These are phyloP conservation scores for Pipistrellus nathusii DNA, from an alignment of 2,797 vertebrate genomes.

Conservation along the genomic window DNA sequence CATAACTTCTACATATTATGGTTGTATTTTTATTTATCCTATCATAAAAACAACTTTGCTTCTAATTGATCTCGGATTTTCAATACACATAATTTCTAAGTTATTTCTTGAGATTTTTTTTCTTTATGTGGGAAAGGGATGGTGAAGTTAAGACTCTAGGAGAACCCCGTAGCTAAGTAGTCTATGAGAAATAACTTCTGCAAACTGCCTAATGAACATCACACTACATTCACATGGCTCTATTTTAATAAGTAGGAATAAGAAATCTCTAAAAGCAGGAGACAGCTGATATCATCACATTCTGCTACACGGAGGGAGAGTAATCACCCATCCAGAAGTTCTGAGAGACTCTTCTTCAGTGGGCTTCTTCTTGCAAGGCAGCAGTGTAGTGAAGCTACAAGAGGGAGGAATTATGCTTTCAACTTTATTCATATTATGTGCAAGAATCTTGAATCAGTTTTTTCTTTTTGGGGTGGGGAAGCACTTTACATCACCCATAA, in stretches of 20 bases:
- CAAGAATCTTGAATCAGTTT: conserved; percentile 81
- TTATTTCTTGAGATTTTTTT: conserved; percentile 74
- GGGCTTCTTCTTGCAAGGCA: conserved; percentile 62
- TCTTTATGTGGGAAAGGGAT: conserved; percentile 50
- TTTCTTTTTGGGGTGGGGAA: conserved; percentile 82
- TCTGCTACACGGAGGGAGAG: conserved; percentile 64
- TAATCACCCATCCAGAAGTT: conserved; percentile 75
- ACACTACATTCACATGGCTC: conserved; percentile 74
- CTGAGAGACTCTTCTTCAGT: conserved; percentile 73
- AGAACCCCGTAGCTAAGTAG: conserved; percentile 71
- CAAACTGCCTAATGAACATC: conserved; percentile 68
- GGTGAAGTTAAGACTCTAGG: conserved; percentile 73
- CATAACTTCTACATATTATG: background rate
- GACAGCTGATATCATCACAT: conserved; percentile 78
- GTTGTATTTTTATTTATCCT: conserved; percentile 22
- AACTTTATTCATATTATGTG: conserved; percentile 83
- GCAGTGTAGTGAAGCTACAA: conserved; percentile 78
- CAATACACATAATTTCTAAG: conserved; percentile 59
- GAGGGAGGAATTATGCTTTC: conserved; percentile 79
- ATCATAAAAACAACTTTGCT: conserved; percentile 49
- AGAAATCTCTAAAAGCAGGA: conserved; percentile 82
- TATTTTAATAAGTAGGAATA: conserved; percentile 81
- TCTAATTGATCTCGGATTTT: conserved; percentile 64
- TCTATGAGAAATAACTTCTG: conserved; percentile 73
- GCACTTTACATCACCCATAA: conserved; percentile 80